Evolutionary conservation across 2,888 invertebrate species (phyloP), one percentile per base, ranked within the genome.

Genomic region (Leucozona laternaria): DNA sequence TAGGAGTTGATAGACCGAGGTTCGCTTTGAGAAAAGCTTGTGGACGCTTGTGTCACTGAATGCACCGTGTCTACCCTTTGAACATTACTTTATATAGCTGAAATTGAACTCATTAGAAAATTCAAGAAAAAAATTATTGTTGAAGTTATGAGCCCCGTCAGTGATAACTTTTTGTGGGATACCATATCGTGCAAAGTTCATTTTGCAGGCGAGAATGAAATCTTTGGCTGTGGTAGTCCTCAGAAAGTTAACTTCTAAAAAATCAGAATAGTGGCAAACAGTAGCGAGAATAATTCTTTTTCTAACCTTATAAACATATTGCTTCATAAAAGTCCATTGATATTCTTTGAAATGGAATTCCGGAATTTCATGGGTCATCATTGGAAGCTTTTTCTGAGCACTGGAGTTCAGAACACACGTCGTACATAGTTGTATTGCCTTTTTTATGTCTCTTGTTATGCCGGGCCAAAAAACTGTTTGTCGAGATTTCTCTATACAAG

Each of bases 211-310:
- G 15, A 57, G 57, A 57, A 58, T 57, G n/a, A 22, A 22, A 31
- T 43, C 71, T 7, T n/a, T n/a, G n/a, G 45, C 45, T 6, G 45
- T 45, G n/a, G 45, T 50, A 3, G 53, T 45, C 8, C 64, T 20
- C 55, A 76, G 55, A 22, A 64, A 55, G n/a, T 66, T 64, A 8
- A 76, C 60, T 55, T 76, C n/a, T 53, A 28, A 76, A 45, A 45
- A 45, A 45, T 45, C 45, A n/a, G 45, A 45, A 17, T 45, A 76
- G n/a, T 64, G 64, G 13, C 45, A 40, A 31, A 76, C 66, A 13
- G 45, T 66, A 4, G 48, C 48, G 1, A 57, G 10, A 66, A 66
- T 77, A 48, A 68, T 77, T 45, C 48, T 64, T 13, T 55, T 68
- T 58, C 15, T 77, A 11, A 57, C 66, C 13, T 66, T 34, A n/a